Evolutionary conservation across 2,888 invertebrate species (phyloP), one percentile per base, ranked within the genome.

Genomic region (Argynnis bischoffii): DNA sequence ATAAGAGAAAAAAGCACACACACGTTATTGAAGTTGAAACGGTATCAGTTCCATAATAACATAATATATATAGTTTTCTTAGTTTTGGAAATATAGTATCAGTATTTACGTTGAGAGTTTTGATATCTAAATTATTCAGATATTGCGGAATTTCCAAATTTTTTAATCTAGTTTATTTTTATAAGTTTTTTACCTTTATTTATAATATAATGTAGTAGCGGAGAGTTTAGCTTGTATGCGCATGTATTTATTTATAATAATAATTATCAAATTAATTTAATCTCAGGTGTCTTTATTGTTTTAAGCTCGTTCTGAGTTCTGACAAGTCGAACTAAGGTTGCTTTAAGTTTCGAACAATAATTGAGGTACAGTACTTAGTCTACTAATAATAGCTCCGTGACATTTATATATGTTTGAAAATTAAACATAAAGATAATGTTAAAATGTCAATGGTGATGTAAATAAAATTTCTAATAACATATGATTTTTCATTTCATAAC

Each of bases 11-110:
- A 74, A 88, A 83, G 64, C 93, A 93, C 66, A 87, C 82, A 66
- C 92, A 92, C 75, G 87, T 93, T 1, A 91, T 93, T 67, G 89
- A 93, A 77, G 86, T 93, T 1, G 88, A 92, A 69, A 87, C 85
- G 71, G 69, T 89, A 13, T 83, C 87, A 3, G 87, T 85, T 21
- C n/a, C 64, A 35, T 56, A 54, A 55, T 18, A 55, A 31, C 4
- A 4, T 0, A 26, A 26, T 4, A 16, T 35, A 26, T 41, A 41
- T 31, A 35, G 16, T 6, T 59, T 15, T 54, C 18, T 26, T 51
- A 57, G 48, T 56, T 66, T 57, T 63, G 55, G 63, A 56, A 59
- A 64, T 60, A 65, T 66, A 70, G 56, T 64, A 64, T 70, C 69
- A 67, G 69, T 67, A 70, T 70, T 70, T 70, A 61, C 35, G 35